These are phyloP conservation scores for Dryomyza anilis DNA, from an alignment of 2,888 invertebrate species.

Conservation along the genomic window DNA sequence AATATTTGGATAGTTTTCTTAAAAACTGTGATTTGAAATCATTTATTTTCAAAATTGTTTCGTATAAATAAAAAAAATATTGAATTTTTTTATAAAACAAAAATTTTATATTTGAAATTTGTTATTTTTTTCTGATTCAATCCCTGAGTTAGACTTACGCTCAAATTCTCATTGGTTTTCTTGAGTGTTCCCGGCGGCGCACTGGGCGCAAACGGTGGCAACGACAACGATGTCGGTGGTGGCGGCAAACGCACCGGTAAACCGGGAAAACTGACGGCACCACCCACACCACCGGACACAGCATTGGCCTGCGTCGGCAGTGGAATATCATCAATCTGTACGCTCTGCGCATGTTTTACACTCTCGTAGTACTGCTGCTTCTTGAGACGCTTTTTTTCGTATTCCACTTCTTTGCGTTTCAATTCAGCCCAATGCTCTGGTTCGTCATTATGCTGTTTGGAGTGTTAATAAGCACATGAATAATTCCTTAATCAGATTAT, in stretches of 20 bases:
- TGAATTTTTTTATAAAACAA: no score
- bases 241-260: constrained; percentile 53
- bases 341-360: constrained; percentile 93
- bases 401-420: constrained; percentile 89
- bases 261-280: constrained; percentile 41
- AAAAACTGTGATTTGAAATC: neutral
- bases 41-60: no score
- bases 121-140: no score
- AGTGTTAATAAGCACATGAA: neutral
- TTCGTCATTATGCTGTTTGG: constrained; percentile 88
- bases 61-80: no score
- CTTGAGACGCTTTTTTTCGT: constrained; percentile 85
- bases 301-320: constrained; percentile 68
- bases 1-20: neutral
- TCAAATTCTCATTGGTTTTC: constrained; percentile 74
- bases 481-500: neutral
- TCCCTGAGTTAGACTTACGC: no score
- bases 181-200: constrained; percentile 76
- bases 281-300: constrained; percentile 1
- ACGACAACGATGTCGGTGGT: constrained; percentile 53
- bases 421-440: constrained; percentile 91
- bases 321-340: constrained; percentile 94
- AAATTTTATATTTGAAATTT: no score
- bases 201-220: constrained; percentile 63
- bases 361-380: constrained; percentile 93